Conservation (phyloP, 2,888 invertebrate species). For the Drosophila eohydei region DNA sequence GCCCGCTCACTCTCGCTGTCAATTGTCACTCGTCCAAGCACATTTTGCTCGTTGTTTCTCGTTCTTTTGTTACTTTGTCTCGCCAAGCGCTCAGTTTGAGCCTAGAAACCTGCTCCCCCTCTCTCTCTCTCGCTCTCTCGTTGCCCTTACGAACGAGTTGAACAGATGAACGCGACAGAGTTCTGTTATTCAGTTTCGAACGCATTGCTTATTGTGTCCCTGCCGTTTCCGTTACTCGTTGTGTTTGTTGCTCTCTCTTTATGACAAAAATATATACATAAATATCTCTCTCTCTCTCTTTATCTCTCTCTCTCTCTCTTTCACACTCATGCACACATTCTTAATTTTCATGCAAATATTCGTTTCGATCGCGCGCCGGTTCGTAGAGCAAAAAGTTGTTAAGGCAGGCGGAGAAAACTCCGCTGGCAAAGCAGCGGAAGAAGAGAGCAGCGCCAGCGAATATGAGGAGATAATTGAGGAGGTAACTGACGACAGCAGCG, state of each 20-base stretch:
- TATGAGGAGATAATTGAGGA: conserved; percentile 84
- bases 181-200: conserved; percentile 8
- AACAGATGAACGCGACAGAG: neutral
- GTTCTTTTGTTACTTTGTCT: conserved; percentile 4
- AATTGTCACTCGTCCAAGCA: conserved; percentile 3
- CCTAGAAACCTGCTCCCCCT: neutral
- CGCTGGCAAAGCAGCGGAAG: conserved; percentile 70
- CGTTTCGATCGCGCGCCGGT: conserved; percentile 31
- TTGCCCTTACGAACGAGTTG: conserved; percentile 6
- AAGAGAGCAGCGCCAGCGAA: conserved; percentile 83
- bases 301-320: conserved; percentile 37
- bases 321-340: conserved; percentile 33
- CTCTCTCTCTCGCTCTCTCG: conserved; percentile 10
- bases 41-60: conserved; percentile 3
- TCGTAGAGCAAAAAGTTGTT: conserved; percentile 70
- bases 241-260: conserved; percentile 6
- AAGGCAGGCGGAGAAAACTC: conserved; percentile 85
- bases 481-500: conserved; percentile 81
- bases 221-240: conserved; percentile 29
- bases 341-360: conserved; percentile 9
- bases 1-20: neutral
- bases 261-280: conserved; percentile 10
- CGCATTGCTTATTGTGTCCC: conserved; percentile 16
- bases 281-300: conserved; percentile 14
- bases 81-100: neutral